Evolutionary conservation across 2,888 invertebrate species (phyloP).

Genomic region (Rotaria sp.): DNA sequence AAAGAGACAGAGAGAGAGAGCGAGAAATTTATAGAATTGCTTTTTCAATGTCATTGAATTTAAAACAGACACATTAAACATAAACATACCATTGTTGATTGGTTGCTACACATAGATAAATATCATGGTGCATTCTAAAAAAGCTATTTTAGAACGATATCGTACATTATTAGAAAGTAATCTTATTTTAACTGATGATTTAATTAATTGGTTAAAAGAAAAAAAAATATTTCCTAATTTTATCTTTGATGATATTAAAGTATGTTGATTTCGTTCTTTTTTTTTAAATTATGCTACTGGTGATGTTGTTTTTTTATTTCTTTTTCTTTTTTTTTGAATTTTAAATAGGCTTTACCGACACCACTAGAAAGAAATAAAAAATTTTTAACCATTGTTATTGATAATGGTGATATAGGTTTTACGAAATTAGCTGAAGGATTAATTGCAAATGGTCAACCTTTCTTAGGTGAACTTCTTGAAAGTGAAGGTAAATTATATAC

Average conservation of each 20-base stretch:
- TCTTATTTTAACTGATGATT: background rate
- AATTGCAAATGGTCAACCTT: background rate
- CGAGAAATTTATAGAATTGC: background rate
- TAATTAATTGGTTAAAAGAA: background rate
- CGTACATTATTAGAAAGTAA: slow-evolving; percentile 8
- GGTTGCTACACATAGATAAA: background rate
- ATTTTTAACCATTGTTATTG: background rate
- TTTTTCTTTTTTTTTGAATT: no score
- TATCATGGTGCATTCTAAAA: background rate
- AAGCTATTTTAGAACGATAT: slow-evolving; percentile 14
- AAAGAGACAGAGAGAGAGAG: background rate
- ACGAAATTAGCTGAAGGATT: background rate
- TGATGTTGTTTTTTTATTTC: background rate
- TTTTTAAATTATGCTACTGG: background rate
- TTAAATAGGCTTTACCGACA: background rate
- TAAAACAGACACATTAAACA: background rate
- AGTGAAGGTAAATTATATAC: background rate
- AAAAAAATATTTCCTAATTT: background rate
- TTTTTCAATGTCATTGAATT: background rate
- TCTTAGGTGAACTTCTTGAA: background rate
- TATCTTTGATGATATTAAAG: slow-evolving; percentile 10
- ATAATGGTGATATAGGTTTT: background rate
- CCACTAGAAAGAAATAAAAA: background rate
- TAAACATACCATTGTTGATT: background rate
- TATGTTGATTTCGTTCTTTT: background rate